Base-by-base conservation (phyloP, 2,888 invertebrate genomes). In the Ariolimax columbianus region DNA sequence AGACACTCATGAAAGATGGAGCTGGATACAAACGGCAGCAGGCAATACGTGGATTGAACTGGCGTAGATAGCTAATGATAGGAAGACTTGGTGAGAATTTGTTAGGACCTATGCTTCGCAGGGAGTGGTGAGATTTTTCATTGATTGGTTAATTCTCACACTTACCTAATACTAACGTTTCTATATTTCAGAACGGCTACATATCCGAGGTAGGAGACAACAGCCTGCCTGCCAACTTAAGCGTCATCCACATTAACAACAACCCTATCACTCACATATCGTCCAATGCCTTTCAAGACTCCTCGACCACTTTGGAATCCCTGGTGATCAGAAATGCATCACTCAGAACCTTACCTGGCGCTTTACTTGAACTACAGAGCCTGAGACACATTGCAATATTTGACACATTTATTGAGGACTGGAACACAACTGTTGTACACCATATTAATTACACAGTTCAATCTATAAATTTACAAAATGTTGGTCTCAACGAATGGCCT, bases 161-260 rank as follows among this genome's bases (percentile, higher is more conserved):
- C 55, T 14, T 7, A 55, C 19, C 19, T 14, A 23, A 55, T 2
- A 23, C 55, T 55, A 55, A 63, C 26, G 23, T 63, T 2, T n/a
- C 23, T n/a, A 63, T 11, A 63, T 73, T 73, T 47, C 63, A 78
- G 78, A n/a, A 33, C n/a, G 59, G 59, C n/a, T 63, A 63, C 11
- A 78, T 78, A 7, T 17, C 63, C 11, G 23, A 26, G 1, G 26
- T 78, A 26, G 55, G 6, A 17, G 63, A 63, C 40, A 40, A 40
- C 36, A 78, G 78, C 17, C 63, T 78, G 26, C 78, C 78, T 36
- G n/a, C 78, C 11, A 38, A 78, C 17, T 40, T 78, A 40, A n/a
- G 14, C 2, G 26, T n/a, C n/a, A 38, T 78, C 63, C 33, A 59
- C n/a, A 63, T 78, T 23, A 63, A 7, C 26, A n/a, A 4, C 26